phyloP scores from a whole-genome alignment of 2,888 invertebrate species.

The Amorpha juglandis region DNA sequence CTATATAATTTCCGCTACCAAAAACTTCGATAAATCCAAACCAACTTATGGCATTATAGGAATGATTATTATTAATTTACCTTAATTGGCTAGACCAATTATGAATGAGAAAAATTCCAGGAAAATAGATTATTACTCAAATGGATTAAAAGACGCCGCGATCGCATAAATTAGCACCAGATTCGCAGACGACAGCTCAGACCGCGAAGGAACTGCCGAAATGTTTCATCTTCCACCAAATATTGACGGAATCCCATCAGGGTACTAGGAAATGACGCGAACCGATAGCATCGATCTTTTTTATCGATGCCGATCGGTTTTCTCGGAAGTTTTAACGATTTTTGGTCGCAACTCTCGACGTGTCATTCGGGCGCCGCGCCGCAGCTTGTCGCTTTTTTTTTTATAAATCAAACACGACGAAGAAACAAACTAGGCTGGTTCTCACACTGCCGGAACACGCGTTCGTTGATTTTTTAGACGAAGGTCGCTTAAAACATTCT shows the following conservation, averaged over 20 bases:
- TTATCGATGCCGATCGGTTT: conserved; percentile 39
- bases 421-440: conserved; percentile 22
- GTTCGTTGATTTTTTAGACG: conserved; percentile 24
- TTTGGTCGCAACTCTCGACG: conserved; percentile 23
- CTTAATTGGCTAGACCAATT: conserved; percentile 22
- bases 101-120: conserved; percentile 25
- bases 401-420: conserved; percentile 21
- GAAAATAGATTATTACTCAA: conserved; percentile 14
- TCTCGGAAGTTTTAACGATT: conserved; percentile 34
- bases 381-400: conserved; percentile 3
- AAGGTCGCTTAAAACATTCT: conserved; percentile 23
- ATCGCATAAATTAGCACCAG: conserved; percentile 60
- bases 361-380: conserved; percentile 24
- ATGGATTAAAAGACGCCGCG: conserved; percentile 44
- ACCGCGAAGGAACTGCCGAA: conserved; percentile 43
- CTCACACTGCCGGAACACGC: conserved; percentile 27
- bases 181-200: conserved; percentile 61
- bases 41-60: conserved; percentile 6
- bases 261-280: conserved; percentile 56
- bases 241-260: conserved; percentile 56
- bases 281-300: conserved; percentile 43
- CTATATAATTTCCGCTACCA: neutral
- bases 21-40: conserved; percentile 24
- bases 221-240: conserved; percentile 36
- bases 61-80: conserved; percentile 29